phyloP scores from a whole-genome alignment of 2,888 invertebrate genomes.

The Campaea margaritaria region DNA sequence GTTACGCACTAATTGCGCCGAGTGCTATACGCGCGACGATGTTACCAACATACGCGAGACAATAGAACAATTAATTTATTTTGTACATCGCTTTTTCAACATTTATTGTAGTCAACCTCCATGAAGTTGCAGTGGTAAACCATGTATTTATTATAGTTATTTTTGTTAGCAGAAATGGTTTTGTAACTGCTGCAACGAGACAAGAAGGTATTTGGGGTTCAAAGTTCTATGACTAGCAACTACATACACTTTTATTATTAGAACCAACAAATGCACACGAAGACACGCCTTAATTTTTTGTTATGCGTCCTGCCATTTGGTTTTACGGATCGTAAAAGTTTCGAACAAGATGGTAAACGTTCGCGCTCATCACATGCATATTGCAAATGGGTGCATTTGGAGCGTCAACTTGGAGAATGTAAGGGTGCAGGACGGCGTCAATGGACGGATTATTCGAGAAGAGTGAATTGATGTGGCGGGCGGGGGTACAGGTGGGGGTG shows the following conservation, averaged over 20 bases:
- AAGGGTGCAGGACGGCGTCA: constrained; percentile 71
- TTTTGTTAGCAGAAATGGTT: background rate
- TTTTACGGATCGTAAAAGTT: constrained; percentile 47
- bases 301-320: constrained; percentile 43
- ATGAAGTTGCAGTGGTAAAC: constrained; percentile 12
- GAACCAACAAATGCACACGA: constrained; percentile 19
- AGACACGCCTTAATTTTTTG: constrained; percentile 29
- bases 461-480: constrained; percentile 45
- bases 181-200: background rate
- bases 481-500: constrained; percentile 39
- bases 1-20: constrained; percentile 32
- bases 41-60: constrained; percentile 19
- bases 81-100: constrained; percentile 28
- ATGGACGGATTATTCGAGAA: constrained; percentile 78
- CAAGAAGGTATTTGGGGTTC: background rate
- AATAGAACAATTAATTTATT: constrained; percentile 39
- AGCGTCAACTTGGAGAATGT: constrained; percentile 51
- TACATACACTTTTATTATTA: too few relatives aligned
- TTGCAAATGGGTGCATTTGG: constrained; percentile 60
- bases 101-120: constrained; percentile 32
- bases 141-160: background rate
- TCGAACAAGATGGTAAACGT: constrained; percentile 50
- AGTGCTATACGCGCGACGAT: constrained; percentile 3
- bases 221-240: too few relatives aligned
- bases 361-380: constrained; percentile 48